Conservation (phyloP, 2,888 invertebrate genomes). For the Drosophila bunnanda region DNA sequence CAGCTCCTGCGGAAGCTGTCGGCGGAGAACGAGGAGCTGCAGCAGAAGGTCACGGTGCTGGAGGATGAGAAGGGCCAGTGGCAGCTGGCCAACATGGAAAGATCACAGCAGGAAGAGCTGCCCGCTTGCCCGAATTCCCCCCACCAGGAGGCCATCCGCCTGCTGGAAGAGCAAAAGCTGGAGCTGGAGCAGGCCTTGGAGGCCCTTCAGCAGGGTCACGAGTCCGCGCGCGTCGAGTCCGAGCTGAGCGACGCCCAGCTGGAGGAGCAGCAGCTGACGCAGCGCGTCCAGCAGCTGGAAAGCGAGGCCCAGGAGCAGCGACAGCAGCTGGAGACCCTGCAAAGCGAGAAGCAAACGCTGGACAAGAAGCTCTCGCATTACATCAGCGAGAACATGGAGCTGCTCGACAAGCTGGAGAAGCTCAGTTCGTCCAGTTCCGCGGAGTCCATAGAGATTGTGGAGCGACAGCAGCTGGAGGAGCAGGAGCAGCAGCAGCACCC, state of each 20-base stretch:
- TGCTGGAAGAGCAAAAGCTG: constrained; percentile 86
- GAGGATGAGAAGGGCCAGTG: constrained; percentile 97
- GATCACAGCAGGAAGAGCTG: constrained; percentile 47
- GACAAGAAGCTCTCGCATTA: constrained; percentile 88
- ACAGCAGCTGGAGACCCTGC: constrained; percentile 83
- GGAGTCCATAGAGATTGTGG: constrained; percentile 91
- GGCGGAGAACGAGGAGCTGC: constrained; percentile 87
- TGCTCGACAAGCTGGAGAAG: constrained; percentile 90
- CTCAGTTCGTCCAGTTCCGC: constrained; percentile 90
- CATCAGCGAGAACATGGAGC: constrained; percentile 90
- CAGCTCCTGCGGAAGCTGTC: constrained; percentile 87
- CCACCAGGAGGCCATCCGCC: constrained; percentile 74
- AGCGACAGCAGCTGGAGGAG: constrained; percentile 88
- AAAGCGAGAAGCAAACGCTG: constrained; percentile 87
- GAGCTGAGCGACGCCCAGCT: constrained; percentile 92
- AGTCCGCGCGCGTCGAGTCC: constrained; percentile 89
- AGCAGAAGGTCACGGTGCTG: constrained; percentile 92
- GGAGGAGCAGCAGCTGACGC: constrained; percentile 91
- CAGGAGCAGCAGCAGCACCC: not conserved
- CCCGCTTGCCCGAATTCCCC: constrained; percentile 9
- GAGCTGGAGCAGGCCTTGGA: constrained; percentile 86
- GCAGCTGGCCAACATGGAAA: constrained; percentile 86
- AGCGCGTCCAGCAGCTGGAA: constrained; percentile 80
- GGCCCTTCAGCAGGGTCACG: constrained; percentile 86
- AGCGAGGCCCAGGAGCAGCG: constrained; percentile 86